phyloP scores from a whole-genome alignment of 2,797 vertebrate genomes.

The Muscicapa comitata region DNA sequence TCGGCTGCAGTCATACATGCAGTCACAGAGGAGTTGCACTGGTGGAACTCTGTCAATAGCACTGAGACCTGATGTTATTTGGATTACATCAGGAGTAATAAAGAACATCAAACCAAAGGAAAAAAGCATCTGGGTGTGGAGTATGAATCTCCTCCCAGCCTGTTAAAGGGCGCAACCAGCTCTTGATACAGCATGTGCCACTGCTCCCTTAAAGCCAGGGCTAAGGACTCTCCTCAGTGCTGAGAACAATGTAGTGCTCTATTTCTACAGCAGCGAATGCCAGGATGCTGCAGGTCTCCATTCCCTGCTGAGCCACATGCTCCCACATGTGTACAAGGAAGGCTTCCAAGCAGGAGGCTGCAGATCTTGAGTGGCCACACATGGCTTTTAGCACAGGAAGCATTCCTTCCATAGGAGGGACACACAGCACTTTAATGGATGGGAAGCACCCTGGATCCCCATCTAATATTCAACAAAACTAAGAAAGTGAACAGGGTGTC shows the following conservation, averaged over 20 bases:
- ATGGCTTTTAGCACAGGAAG: too few species aligned
- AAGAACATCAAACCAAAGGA: background rate
- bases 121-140: background rate
- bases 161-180: background rate
- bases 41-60: background rate
- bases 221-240: background rate
- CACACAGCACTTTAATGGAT: background rate
- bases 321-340: background rate
- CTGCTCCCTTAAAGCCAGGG: background rate
- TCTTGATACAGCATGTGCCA: background rate
- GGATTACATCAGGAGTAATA: background rate
- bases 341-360: background rate
- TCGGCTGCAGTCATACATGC: background rate
- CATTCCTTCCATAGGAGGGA: background rate
- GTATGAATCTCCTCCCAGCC: background rate
- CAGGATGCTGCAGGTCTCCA: background rate
- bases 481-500: background rate
- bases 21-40: background rate
- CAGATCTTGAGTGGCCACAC: fast-evolving
- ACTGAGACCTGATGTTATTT: background rate
- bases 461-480: background rate
- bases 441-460: background rate
- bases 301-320: background rate
- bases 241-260: background rate
- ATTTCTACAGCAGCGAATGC: background rate